Conservation (phyloP, 1,140 invertebrate genomes). For the Latrodectus geometricus region DNA sequence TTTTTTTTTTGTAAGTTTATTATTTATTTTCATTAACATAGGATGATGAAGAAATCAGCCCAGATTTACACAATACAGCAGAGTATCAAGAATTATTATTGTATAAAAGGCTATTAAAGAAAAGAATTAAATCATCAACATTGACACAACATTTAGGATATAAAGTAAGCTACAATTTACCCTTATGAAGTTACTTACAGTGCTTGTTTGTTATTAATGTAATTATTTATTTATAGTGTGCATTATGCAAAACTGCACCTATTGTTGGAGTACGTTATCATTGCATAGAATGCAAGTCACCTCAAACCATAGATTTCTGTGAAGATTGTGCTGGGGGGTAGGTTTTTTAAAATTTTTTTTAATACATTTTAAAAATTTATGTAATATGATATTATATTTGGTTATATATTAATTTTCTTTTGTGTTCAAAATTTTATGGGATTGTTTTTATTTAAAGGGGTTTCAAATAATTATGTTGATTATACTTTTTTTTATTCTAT, state of each 20-base stretch:
- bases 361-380: too few relatives aligned
- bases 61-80: constrained; percentile 65
- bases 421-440: too few relatives aligned
- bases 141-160: constrained; percentile 70
- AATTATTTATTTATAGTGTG: constrained; percentile 73
- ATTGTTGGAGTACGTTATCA: constrained; percentile 79
- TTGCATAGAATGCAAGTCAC: constrained; percentile 74
- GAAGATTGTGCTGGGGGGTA: constrained; percentile 66
- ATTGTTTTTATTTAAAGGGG: too few relatives aligned
- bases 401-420: too few relatives aligned
- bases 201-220: constrained; percentile 1
- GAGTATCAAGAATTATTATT: constrained; percentile 69
- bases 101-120: constrained; percentile 70
- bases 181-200: not conserved
- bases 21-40: constrained; percentile 72
- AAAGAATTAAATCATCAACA: constrained; percentile 68
- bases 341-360: not conserved
- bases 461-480: too few relatives aligned
- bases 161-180: constrained; percentile 70
- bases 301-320: constrained; percentile 72
- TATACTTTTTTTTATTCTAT: too few relatives aligned
- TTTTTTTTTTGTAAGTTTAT: constrained; percentile 65
- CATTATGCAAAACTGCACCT: constrained; percentile 76
- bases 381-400: too few relatives aligned
- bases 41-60: constrained; percentile 67